These are phyloP conservation scores for Pampus argenteus DNA, from an alignment of 2,797 vertebrate genomes.

Conservation along the genomic window DNA sequence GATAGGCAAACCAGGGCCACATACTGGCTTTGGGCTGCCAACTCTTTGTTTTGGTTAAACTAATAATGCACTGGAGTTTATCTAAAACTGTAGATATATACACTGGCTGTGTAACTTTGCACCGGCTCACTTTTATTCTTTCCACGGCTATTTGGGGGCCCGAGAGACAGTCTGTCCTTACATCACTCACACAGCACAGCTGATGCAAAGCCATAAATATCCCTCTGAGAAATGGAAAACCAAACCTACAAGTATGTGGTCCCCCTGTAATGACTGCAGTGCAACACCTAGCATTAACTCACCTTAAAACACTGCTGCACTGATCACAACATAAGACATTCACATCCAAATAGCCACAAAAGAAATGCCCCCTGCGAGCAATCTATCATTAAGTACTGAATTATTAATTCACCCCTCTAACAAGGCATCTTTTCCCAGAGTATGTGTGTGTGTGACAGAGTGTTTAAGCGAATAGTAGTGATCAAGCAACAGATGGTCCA, in stretches of 20 bases:
- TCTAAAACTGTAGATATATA: conserved; percentile 52
- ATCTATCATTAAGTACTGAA: conserved; percentile 65
- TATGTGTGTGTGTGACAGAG: conserved; percentile 2
- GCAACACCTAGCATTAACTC: conserved; percentile 68
- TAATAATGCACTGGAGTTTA: conserved; percentile 47
- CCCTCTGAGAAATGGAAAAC: conserved; percentile 80
- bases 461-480: conserved; percentile 34
- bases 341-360: conserved; percentile 40
- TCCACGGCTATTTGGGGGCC: conserved; percentile 78
- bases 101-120: conserved; percentile 57
- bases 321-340: conserved; percentile 57
- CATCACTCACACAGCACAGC: conserved; percentile 80
- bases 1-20: conserved; percentile 39
- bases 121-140: conserved; percentile 79
- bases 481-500: conserved; percentile 66
- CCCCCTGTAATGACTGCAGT: conserved; percentile 45
- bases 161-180: conserved; percentile 76
- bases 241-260: conserved; percentile 71
- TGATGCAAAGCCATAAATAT: conserved; percentile 86
- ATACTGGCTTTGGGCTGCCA: background rate
- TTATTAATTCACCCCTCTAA: conserved; percentile 70
- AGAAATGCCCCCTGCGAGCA: conserved; percentile 47
- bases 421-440: conserved; percentile 41
- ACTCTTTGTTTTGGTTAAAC: conserved; percentile 46
- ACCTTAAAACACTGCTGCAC: conserved; percentile 62